Conservation (phyloP, 2,113 vertebrate species). For the Xyliphius kryptos region DNA sequence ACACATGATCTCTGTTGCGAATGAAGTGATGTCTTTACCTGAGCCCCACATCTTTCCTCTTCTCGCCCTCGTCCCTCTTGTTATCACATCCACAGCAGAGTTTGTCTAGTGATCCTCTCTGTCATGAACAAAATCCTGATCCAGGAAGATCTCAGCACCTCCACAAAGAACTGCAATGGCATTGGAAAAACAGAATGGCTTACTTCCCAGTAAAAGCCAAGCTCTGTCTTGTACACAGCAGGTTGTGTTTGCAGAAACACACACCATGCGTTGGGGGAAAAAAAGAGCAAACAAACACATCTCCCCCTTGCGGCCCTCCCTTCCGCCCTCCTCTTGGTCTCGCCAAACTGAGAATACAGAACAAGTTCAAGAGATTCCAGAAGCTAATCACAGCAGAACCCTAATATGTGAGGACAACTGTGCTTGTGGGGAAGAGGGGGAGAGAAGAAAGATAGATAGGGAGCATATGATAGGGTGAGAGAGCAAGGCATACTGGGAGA, state of each 20-base stretch:
- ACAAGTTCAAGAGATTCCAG: conserved; percentile 54
- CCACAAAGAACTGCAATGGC: not conserved
- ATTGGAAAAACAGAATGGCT: conserved; percentile 36
- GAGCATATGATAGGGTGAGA: conserved; percentile 14
- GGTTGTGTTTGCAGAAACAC: conserved; percentile 22
- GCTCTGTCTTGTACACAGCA: conserved; percentile 9
- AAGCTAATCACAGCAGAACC: conserved; percentile 49
- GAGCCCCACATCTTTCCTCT: conserved; percentile 60
- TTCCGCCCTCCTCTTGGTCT: conserved; percentile 32
- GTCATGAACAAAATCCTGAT: conserved; percentile 22
- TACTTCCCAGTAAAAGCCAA: conserved; percentile 30
- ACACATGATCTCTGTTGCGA: no score
- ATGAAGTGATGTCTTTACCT: conserved; percentile 54
- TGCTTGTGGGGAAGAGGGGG: conserved; percentile 33
- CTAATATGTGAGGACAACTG: conserved; percentile 48
- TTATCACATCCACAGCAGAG: conserved; percentile 32
- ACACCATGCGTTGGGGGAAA: conserved; percentile 38
- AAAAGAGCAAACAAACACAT: conserved; percentile 19
- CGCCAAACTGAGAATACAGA: conserved; percentile 57
- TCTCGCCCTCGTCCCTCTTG: conserved; percentile 28
- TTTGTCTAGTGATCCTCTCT: conserved; percentile 41
- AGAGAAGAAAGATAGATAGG: conserved; percentile 20
- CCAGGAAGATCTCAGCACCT: not conserved
- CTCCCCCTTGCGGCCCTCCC: conserved; percentile 31
- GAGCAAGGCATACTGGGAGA: conserved; percentile 1